These are phyloP conservation scores for Carposina sasakii DNA, from an alignment of 1,140 invertebrate genomes.

Conservation along the genomic window DNA sequence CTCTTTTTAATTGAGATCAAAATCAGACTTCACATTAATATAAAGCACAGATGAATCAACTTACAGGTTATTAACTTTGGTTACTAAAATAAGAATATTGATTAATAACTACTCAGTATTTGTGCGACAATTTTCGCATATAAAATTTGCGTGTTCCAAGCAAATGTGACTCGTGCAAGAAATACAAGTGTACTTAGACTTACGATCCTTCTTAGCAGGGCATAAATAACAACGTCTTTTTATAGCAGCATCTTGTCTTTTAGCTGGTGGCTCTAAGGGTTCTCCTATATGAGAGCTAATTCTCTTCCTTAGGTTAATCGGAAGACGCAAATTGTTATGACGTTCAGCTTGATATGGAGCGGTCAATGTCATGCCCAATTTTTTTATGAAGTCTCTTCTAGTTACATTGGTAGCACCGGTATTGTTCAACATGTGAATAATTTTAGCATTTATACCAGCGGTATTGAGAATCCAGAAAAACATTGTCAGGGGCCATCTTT, in stretches of 20 bases:
- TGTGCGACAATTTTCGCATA: slow-evolving; percentile 13
- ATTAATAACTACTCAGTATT: background rate
- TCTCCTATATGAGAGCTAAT: slow-evolving; percentile 1
- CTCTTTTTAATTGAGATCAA: background rate
- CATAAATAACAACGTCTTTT: slow-evolving; percentile 9
- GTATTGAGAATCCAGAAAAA: slow-evolving; percentile 16
- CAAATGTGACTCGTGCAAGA: slow-evolving; percentile 11
- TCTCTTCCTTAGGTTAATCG: slow-evolving; percentile 6
- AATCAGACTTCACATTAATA: background rate
- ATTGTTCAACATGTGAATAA: slow-evolving; percentile 16
- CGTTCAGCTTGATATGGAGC: background rate
- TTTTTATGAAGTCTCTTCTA: slow-evolving; percentile 1
- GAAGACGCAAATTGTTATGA: slow-evolving; percentile 13
- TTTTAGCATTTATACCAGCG: slow-evolving; percentile 18
- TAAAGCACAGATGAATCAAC: background rate
- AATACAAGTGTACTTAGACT: slow-evolving; percentile 13
- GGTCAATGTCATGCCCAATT: background rate
- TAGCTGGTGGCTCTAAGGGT: slow-evolving; percentile 6
- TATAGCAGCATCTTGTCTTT: background rate
- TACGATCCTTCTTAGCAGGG: slow-evolving; percentile 12
- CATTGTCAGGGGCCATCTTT: slow-evolving; percentile 31
- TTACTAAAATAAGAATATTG: background rate
- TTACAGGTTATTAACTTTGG: background rate
- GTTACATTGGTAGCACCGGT: slow-evolving; percentile 3
- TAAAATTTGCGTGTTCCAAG: slow-evolving; percentile 13